Evolutionary conservation across 2,113 vertebrate species (phyloP).

Genomic region (Dasypus novemcinctus): DNA sequence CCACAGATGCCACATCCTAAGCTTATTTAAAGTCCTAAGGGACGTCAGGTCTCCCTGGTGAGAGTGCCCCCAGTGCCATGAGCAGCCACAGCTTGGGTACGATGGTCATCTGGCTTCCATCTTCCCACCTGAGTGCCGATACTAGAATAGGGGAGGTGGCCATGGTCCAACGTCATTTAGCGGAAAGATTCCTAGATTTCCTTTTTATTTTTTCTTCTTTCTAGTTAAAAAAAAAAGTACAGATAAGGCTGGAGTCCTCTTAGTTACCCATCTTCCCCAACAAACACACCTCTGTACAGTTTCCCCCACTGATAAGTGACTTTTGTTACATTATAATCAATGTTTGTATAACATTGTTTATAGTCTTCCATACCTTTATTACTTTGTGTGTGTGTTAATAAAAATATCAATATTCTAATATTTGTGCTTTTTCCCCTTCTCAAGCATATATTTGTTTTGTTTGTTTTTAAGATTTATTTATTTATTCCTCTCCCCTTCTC

Average conservation of each 20-base stretch:
- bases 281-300: neutral
- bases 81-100: neutral
- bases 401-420: neutral
- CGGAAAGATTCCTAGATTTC: constrained; percentile 50
- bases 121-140: neutral
- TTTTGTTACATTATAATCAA: too few relatives aligned
- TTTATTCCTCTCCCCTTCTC: too few relatives aligned
- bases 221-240: neutral
- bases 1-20: neutral
- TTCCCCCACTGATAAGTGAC: neutral
- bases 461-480: too few relatives aligned
- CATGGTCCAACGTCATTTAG: neutral
- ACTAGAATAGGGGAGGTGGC: constrained; percentile 34
- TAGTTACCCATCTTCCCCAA: neutral
- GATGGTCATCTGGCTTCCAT: neutral
- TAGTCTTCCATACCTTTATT: neutral
- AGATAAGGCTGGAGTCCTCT: neutral
- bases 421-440: neutral
- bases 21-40: neutral
- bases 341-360: neutral
- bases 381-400: neutral
- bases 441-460: neutral
- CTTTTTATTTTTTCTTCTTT: neutral
- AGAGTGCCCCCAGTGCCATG: neutral
- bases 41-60: neutral